A percentile compares a stretch with the other conserved stretches of the same genome.
phyloP scores from a whole-genome alignment of 1,140 invertebrate genomes.

The Sycobia sp. region DNA sequence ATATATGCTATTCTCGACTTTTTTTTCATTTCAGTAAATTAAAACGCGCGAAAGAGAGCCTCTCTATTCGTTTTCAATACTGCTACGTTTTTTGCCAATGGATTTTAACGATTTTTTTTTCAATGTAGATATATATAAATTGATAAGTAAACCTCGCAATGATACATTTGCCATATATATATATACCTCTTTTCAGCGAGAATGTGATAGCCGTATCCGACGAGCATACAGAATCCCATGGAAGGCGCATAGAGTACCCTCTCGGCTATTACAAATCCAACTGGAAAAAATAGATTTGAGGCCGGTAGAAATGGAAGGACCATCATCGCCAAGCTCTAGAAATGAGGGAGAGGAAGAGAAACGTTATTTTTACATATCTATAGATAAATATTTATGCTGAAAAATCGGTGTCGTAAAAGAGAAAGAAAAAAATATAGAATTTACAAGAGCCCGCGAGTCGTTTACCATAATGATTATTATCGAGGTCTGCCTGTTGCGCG shows the following conservation, averaged over 20 bases:
- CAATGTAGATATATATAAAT: not conserved
- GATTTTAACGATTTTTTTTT: not conserved
- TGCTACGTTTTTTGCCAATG: not conserved
- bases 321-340: constrained; percentile 81
- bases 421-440: not conserved
- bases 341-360: constrained; percentile 42
- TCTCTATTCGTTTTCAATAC: no score
- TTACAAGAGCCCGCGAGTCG: no score
- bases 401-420: constrained; percentile 1
- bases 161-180: constrained; percentile 1
- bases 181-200: constrained; percentile 62
- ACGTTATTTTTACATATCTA: no score
- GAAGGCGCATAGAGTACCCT: constrained; percentile 95
- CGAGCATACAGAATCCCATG: constrained; percentile 94
- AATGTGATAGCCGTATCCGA: constrained; percentile 78
- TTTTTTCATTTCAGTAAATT: no score
- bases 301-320: constrained; percentile 93
- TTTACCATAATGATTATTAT: constrained; percentile 78
- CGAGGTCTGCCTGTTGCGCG: constrained; percentile 71
- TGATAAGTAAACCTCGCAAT: not conserved
- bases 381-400: not conserved
- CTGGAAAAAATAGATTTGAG: constrained; percentile 95
- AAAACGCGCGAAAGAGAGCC: no score
- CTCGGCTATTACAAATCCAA: constrained; percentile 97
- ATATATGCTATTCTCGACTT: no score